Percentiles rank a stretch among this genome's conserved stretches.
Evolutionary conservation across 92 coral and sea anemone genomes (phyloP).

Genomic region (Siderastrea siderea): DNA sequence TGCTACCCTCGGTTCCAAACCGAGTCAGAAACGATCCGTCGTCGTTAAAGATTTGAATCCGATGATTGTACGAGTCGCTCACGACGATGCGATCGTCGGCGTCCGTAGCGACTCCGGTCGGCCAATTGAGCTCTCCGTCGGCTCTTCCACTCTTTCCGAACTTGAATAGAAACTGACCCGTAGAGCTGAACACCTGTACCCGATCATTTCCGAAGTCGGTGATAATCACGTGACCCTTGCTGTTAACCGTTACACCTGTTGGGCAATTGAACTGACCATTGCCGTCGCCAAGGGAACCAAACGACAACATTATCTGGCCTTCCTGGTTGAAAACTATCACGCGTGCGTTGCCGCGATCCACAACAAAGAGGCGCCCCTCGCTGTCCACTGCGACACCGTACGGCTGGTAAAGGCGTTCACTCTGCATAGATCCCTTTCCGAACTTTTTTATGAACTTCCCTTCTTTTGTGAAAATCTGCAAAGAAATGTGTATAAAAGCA

Average conservation of each 20-base stretch:
- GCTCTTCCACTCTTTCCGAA: constrained; percentile 92
- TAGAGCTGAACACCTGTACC: constrained; percentile 88
- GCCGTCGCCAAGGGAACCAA: constrained; percentile 95
- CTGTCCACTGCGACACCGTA: constrained; percentile 89
- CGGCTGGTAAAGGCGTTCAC: constrained; percentile 81
- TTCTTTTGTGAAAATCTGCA: constrained; percentile 83
- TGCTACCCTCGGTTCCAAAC: constrained; percentile 86
- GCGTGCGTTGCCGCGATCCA: constrained; percentile 95
- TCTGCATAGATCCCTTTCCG: constrained; percentile 58
- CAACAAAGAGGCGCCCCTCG: constrained; percentile 78
- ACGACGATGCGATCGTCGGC: constrained; percentile 86
- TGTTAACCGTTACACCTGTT: constrained; percentile 83
- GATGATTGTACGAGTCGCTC: constrained; percentile 95
- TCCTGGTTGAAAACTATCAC: constrained; percentile 81
- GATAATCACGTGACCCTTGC: constrained; percentile 88
- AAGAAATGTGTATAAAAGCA: background rate
- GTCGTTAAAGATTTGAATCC: constrained; percentile 89
- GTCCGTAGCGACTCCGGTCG: constrained; percentile 93
- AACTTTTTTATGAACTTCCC: constrained; percentile 75
- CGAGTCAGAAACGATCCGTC: constrained; percentile 86
- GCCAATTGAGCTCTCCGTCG: constrained; percentile 94
- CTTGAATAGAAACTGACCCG: constrained; percentile 85
- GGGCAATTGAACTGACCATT: constrained; percentile 93
- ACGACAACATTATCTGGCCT: constrained; percentile 73
- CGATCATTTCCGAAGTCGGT: constrained; percentile 99